A percentile compares a stretch with the other conserved stretches of the same genome.
phyloP scores from a whole-genome alignment of 1,140 invertebrate genomes.

The Bombus huntii region DNA sequence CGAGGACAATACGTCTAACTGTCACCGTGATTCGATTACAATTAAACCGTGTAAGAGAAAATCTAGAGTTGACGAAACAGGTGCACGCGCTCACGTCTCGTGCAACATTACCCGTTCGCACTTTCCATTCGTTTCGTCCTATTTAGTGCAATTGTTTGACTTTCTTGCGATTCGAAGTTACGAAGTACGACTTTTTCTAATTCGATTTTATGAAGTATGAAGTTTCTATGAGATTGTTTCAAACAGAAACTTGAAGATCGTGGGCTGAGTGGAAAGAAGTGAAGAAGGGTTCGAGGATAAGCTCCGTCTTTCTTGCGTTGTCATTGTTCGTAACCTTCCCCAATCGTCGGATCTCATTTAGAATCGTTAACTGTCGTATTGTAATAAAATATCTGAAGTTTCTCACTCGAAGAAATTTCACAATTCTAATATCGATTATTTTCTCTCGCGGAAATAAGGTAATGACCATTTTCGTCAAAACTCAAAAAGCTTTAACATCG shows the following conservation, averaged over 20 bases:
- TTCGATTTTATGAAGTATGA: not conserved
- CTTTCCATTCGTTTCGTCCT: not conserved
- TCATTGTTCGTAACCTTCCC: too few species aligned
- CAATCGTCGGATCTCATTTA: too few species aligned
- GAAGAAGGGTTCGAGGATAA: not conserved
- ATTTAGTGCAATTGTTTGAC: not conserved
- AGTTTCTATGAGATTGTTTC: not conserved
- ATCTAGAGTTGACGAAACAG: constrained; percentile 7
- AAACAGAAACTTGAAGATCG: not conserved
- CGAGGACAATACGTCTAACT: constrained; percentile 50
- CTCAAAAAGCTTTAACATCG: not conserved
- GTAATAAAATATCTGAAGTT: not conserved
- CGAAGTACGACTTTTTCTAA: not conserved
- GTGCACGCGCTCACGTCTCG: not conserved
- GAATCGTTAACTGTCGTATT: too few species aligned
- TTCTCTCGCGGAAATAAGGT: not conserved
- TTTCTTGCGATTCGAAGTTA: not conserved
- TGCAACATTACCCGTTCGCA: not conserved
- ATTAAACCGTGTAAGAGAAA: constrained; percentile 49
- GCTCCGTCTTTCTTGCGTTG: too few species aligned
- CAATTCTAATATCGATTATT: not conserved
- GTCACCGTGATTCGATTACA: constrained; percentile 36
- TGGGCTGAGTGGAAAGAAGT: not conserved
- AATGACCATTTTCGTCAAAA: not conserved
- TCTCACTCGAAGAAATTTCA: not conserved